phyloP scores from a whole-genome alignment of 2,797 vertebrate species.

The Neoniphon sammara region DNA sequence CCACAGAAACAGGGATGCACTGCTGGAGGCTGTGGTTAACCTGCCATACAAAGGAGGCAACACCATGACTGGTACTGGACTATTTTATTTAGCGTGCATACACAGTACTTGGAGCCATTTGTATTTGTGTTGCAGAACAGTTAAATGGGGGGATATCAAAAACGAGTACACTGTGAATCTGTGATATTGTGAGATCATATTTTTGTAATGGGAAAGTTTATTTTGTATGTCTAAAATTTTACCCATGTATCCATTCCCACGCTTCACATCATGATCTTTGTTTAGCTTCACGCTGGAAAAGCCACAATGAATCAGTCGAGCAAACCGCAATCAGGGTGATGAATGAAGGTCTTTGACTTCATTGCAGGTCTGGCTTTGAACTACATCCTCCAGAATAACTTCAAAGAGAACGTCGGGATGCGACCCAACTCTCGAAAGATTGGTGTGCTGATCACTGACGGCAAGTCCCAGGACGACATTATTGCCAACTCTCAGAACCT shows the following conservation, averaged over 20 bases:
- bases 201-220: no score
- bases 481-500: conserved; percentile 87
- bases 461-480: conserved; percentile 98
- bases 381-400: conserved; percentile 94
- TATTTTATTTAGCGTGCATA: not conserved
- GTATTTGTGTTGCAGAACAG: not conserved
- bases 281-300: not conserved
- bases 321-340: conserved; percentile 6
- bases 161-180: not conserved
- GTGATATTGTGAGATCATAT: not conserved
- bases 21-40: conserved; percentile 92
- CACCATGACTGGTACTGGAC: conserved; percentile 90
- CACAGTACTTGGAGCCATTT: not conserved
- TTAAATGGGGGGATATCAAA: not conserved
- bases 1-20: conserved; percentile 86
- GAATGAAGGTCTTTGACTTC: not conserved
- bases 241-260: not conserved
- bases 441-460: conserved; percentile 95
- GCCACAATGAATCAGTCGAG: not conserved
- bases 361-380: conserved; percentile 91
- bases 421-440: conserved; percentile 92
- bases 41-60: conserved; percentile 99
- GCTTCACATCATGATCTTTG: not conserved
- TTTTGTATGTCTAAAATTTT: not conserved
- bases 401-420: conserved; percentile 90